These are phyloP conservation scores for Dinoponera quadriceps DNA, from an alignment of 1,140 invertebrate genomes.

Conservation along the genomic window DNA sequence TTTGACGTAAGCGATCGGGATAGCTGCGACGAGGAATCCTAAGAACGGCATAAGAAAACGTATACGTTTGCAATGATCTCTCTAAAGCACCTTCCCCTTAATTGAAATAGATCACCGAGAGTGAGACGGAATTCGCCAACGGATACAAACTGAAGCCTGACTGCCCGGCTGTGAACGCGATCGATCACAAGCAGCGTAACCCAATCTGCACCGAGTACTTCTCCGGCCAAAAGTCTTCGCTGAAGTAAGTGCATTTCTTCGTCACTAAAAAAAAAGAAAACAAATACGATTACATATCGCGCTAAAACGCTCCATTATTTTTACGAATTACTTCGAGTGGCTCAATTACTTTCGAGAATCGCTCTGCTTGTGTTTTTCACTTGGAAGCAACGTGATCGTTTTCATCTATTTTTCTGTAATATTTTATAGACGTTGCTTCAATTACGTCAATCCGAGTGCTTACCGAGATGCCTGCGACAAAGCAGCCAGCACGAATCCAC, in stretches of 20 bases:
- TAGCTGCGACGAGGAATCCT: too few species aligned
- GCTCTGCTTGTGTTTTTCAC: neutral
- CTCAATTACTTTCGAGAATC: neutral
- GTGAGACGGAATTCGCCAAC: slow-evolving; percentile 89
- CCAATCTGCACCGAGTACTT: slow-evolving; percentile 88
- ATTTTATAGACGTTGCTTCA: slow-evolving; percentile 82
- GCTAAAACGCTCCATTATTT: neutral
- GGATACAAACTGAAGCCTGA: slow-evolving; percentile 88
- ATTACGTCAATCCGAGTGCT: slow-evolving; percentile 79
- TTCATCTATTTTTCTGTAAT: slow-evolving; percentile 7
- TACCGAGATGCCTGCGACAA: slow-evolving; percentile 89
- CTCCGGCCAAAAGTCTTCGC: slow-evolving; percentile 85
- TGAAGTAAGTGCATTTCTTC: slow-evolving; percentile 80
- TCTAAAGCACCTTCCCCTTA: slow-evolving; percentile 18
- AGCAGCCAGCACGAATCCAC: slow-evolving; percentile 80
- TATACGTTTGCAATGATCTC: slow-evolving; percentile 39
- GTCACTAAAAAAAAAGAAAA: slow-evolving; percentile 26
- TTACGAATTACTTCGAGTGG: neutral
- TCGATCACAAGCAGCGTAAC: slow-evolving; percentile 82
- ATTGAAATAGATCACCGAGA: slow-evolving; percentile 84
- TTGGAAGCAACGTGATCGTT: neutral
- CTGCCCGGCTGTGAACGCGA: slow-evolving; percentile 86
- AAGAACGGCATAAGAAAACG: neutral
- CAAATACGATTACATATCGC: neutral
- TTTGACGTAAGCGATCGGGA: too few species aligned